Evolutionary conservation across 2,797 vertebrate genomes (phyloP).

Genomic region (Lophius americanus): DNA sequence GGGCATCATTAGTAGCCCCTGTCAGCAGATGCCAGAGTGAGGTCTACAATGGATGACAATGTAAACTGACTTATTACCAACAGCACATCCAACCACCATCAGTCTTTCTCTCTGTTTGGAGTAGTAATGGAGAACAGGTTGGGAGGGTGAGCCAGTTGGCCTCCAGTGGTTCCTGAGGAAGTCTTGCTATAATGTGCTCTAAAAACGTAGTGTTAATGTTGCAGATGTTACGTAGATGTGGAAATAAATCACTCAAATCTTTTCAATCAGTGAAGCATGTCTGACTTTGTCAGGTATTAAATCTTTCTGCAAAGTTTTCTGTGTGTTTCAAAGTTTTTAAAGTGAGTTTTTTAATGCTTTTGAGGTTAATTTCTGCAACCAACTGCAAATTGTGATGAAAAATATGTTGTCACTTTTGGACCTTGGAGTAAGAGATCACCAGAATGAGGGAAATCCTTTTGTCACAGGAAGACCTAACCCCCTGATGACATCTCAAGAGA

Average conservation of each 20-base stretch:
- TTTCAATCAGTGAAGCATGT: slow-evolving; percentile 6
- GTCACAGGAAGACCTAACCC: slow-evolving; percentile 18
- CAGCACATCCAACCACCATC: slow-evolving; percentile 62
- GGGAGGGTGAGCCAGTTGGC: slow-evolving; percentile 43
- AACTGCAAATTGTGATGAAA: slow-evolving; percentile 17
- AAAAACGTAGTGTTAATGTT: slow-evolving; percentile 30
- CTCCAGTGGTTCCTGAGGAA: slow-evolving; percentile 27
- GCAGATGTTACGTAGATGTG: slow-evolving; percentile 6
- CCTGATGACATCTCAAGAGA: slow-evolving; percentile 4
- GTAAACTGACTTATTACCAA: slow-evolving; percentile 72
- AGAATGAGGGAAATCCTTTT: slow-evolving; percentile 18
- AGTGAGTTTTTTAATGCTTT: slow-evolving; percentile 6
- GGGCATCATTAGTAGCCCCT: slow-evolving; percentile 64
- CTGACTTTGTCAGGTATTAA: slow-evolving; percentile 1
- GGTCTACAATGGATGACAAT: slow-evolving; percentile 69
- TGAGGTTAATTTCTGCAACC: slow-evolving; percentile 23
- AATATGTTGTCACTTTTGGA: slow-evolving; percentile 22
- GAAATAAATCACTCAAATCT: slow-evolving; percentile 10
- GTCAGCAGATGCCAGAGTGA: slow-evolving; percentile 66
- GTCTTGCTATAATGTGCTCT: slow-evolving; percentile 24
- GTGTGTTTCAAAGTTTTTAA: neutral
- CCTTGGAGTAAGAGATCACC: slow-evolving; percentile 15
- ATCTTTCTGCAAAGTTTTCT: slow-evolving; percentile 1
- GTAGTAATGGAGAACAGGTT: slow-evolving; percentile 66
- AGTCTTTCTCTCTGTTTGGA: slow-evolving; percentile 74